Percentiles rank a stretch among this genome's conserved stretches.
Evolutionary conservation across 2,888 invertebrate genomes (phyloP).

Genomic region (Urechis unicinctus): DNA sequence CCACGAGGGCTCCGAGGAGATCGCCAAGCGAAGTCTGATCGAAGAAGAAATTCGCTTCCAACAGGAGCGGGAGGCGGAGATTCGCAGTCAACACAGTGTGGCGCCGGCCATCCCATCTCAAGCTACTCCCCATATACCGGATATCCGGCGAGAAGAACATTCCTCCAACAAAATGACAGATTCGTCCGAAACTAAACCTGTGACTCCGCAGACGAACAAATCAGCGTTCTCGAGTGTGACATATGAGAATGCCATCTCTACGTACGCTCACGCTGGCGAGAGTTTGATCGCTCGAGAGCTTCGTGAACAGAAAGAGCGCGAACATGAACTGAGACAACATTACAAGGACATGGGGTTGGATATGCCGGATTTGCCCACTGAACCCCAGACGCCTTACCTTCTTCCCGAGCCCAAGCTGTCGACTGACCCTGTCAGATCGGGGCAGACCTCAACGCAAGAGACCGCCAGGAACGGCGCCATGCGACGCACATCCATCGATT

Average conservation of each 20-base stretch:
- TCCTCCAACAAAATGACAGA: too few relatives aligned
- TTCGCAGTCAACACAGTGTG: background rate
- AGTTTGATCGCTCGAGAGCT: constrained; percentile 52
- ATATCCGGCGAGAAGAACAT: background rate
- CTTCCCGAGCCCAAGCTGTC: constrained; percentile 8
- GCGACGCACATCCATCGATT: background rate
- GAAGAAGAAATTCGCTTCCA: constrained; percentile 42
- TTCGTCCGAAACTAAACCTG: too few relatives aligned
- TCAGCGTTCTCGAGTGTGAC: constrained; percentile 8
- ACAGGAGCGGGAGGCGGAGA: constrained; percentile 33
- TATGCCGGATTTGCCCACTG: background rate
- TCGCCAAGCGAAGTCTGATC: constrained; percentile 33
- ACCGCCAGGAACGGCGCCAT: background rate
- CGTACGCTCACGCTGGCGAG: constrained; percentile 38
- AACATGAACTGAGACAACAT: constrained; percentile 52
- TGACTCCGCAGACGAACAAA: background rate
- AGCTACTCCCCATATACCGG: background rate
- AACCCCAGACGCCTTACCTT: constrained; percentile 14
- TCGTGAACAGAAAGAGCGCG: constrained; percentile 52
- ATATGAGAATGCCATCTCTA: constrained; percentile 31
- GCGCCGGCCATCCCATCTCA: background rate
- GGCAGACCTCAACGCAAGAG: background rate
- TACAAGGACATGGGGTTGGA: constrained; percentile 17
- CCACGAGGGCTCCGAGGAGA: constrained; percentile 12
- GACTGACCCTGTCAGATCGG: background rate